These are phyloP conservation scores for Lanistes nyassanus DNA, from an alignment of 1,140 invertebrate species.

Conservation along the genomic window DNA sequence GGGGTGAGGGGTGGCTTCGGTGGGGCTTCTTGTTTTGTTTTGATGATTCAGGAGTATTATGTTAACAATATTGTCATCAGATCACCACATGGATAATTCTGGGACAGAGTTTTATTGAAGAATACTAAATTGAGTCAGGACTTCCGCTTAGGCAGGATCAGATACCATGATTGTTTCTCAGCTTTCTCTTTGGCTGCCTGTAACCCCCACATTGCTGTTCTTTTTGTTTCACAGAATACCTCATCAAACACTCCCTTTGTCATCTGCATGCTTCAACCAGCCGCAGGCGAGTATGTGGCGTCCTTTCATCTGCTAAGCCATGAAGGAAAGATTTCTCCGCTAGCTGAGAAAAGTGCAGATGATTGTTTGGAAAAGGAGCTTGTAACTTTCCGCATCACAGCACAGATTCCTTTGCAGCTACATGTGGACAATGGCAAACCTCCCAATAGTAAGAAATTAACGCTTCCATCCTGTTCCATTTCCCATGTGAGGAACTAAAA, in stretches of 20 bases:
- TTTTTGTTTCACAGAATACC: neutral
- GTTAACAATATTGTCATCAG: neutral
- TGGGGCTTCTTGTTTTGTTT: neutral
- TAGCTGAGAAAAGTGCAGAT: neutral
- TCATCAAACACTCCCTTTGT: neutral
- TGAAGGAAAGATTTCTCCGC: neutral
- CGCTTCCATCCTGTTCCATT: neutral
- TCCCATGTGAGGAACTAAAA: neutral
- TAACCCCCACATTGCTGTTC: neutral
- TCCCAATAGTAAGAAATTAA: conserved; percentile 9
- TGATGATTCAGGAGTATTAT: too few relatives aligned
- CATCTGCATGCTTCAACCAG: neutral
- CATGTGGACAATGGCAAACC: conserved; percentile 13
- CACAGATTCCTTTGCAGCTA: conserved; percentile 2
- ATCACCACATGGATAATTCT: neutral
- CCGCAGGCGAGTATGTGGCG: neutral
- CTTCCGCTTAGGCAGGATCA: neutral
- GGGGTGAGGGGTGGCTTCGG: too few relatives aligned
- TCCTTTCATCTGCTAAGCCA: neutral
- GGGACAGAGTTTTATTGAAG: neutral
- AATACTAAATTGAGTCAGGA: too few relatives aligned
- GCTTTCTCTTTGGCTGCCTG: neutral
- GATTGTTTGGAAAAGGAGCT: neutral
- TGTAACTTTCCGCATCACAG: conserved; percentile 12
- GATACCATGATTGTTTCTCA: neutral